Evolutionary conservation across 2,888 invertebrate genomes (phyloP).

Genomic region (Pyrrhosoma nymphula): DNA sequence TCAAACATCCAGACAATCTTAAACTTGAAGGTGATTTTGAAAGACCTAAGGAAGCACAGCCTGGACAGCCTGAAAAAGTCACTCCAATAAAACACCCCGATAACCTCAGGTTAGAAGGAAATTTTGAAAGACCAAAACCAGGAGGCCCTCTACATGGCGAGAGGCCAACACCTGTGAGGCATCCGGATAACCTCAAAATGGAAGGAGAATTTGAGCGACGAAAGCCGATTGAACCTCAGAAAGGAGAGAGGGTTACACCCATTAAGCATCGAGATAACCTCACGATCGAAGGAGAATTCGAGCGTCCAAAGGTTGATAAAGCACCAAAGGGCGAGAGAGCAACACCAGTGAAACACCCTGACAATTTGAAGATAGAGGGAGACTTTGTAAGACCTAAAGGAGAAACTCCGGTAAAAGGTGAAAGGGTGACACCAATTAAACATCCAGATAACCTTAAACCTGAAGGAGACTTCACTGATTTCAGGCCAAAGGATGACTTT

Average conservation of each 20-base stretch:
- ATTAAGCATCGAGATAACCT: constrained; percentile 74
- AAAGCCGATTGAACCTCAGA: not conserved
- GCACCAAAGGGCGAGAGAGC: constrained; percentile 73
- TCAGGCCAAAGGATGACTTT: constrained; percentile 75
- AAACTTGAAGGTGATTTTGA: constrained; percentile 78
- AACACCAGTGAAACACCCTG: constrained; percentile 68
- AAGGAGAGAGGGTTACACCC: constrained; percentile 73
- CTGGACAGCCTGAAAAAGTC: constrained; percentile 66
- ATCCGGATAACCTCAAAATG: constrained; percentile 72
- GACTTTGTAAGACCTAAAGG: constrained; percentile 75
- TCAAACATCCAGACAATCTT: constrained; percentile 77
- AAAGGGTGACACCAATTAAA: constrained; percentile 69
- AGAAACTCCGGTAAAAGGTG: constrained; percentile 67
- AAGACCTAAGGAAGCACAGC: constrained; percentile 73
- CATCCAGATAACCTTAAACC: constrained; percentile 79
- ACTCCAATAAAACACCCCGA: constrained; percentile 75
- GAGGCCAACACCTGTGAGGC: constrained; percentile 70
- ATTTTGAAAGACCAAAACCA: constrained; percentile 74
- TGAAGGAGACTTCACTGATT: constrained; percentile 80
- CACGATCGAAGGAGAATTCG: constrained; percentile 76
- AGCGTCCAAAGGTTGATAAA: constrained; percentile 73
- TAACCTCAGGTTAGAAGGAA: constrained; percentile 82
- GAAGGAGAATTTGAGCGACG: constrained; percentile 72
- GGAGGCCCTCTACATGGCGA: constrained; percentile 70
- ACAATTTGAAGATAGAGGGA: constrained; percentile 71